Conservation (phyloP, 2,888 invertebrate genomes). For the Phania funesta region DNA sequence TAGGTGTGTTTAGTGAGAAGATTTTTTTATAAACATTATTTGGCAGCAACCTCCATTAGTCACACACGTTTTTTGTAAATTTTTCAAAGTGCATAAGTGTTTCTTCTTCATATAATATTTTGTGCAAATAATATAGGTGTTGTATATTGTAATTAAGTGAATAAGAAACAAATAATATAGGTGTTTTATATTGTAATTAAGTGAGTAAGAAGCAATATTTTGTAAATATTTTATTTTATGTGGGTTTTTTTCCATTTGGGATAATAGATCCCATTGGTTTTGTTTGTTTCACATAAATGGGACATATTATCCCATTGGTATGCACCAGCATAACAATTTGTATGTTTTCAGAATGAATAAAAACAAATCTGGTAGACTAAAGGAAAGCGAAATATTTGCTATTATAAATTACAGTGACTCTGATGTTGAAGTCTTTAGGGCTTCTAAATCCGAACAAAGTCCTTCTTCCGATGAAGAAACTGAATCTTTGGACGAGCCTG, state of each 20-base stretch:
- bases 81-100: neutral
- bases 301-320: neutral
- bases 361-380: conserved; percentile 5
- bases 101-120: neutral
- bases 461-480: no score
- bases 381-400: neutral
- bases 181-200: neutral
- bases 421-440: no score
- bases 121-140: neutral
- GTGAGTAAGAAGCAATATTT: no score
- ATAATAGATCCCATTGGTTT: no score
- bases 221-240: no score
- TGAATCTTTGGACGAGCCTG: no score
- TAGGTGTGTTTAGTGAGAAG: no score
- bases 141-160: neutral
- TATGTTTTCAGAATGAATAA: neutral
- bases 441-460: no score
- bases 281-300: no score
- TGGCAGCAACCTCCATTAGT: neutral
- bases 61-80: neutral
- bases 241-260: no score
- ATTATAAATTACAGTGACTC: conserved; percentile 3
- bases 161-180: neutral
- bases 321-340: neutral
- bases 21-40: no score